Evolutionary conservation across 64 coral and sea anemone species (phyloP).

Genomic region (Hydrozoanthus tunicans): DNA sequence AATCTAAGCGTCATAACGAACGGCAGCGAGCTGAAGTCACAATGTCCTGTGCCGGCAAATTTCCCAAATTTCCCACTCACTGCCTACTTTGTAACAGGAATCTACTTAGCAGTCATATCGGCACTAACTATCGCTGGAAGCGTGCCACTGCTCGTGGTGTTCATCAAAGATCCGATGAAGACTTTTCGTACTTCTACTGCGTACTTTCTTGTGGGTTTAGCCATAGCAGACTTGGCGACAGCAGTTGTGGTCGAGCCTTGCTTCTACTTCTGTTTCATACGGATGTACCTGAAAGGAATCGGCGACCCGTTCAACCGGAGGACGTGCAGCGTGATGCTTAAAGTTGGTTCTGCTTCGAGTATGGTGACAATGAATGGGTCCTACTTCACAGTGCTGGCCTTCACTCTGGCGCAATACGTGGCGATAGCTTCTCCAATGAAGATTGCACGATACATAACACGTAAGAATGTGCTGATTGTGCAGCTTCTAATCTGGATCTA

Average conservation of each 20-base stretch:
- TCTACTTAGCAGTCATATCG: neutral
- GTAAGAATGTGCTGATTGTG: neutral
- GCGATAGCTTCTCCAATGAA: slow-evolving; percentile 12
- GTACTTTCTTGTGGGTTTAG: too few species aligned
- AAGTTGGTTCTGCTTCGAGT: neutral
- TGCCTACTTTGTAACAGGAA: neutral
- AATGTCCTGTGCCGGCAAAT: neutral
- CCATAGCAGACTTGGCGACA: too few species aligned
- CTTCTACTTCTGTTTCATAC: neutral
- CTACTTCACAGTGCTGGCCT: slow-evolving; percentile 12
- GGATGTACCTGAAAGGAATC: slow-evolving; percentile 10
- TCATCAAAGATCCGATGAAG: neutral
- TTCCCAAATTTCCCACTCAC: neutral
- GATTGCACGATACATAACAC: slow-evolving; percentile 3
- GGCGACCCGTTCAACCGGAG: neutral
- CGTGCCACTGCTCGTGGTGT: neutral
- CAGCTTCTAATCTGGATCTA: slow-evolving; percentile 26
- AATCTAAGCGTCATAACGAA: neutral
- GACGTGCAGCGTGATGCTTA: neutral
- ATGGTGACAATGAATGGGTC: slow-evolving; percentile 15
- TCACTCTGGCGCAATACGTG: slow-evolving; percentile 18
- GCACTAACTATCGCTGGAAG: neutral
- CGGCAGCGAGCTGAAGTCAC: neutral
- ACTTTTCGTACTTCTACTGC: too few species aligned
- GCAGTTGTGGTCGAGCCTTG: neutral